Percentiles rank a stretch among this genome's conserved stretches.
phyloP scores from a whole-genome alignment of 2,888 invertebrate species.

The Flexamia atlantica region DNA sequence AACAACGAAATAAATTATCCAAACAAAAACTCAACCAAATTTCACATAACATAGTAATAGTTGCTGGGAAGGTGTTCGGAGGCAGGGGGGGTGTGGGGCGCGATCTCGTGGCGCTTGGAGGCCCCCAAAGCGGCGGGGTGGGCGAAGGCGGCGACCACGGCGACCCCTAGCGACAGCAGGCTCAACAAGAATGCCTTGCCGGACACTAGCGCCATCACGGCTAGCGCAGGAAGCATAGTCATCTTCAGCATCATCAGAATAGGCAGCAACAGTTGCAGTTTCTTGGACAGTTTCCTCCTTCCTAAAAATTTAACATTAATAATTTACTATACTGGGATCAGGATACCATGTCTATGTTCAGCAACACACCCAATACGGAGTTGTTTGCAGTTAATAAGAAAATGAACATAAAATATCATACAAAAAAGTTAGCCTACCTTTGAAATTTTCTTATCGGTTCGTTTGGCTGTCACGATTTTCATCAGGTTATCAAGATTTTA shows the following conservation, averaged over 20 bases:
- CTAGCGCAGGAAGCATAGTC: conserved; percentile 64
- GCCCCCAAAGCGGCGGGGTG: conserved; percentile 49
- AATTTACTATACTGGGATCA: conserved; percentile 20
- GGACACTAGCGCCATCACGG: conserved; percentile 67
- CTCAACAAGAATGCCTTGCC: conserved; percentile 66
- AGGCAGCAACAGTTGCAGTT: conserved; percentile 66
- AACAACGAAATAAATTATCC: background rate
- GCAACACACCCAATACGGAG: too few species aligned
- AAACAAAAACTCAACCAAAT: background rate
- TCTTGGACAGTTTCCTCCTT: conserved; percentile 43
- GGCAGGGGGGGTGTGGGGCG: background rate
- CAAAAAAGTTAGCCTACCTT: too few species aligned
- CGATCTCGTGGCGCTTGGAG: conserved; percentile 54
- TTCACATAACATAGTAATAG: conserved; percentile 51
- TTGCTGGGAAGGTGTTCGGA: conserved; percentile 3
- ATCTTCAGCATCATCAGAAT: conserved; percentile 67
- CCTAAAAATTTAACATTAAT: background rate
- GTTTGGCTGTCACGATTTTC: too few species aligned
- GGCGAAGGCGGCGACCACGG: conserved; percentile 54
- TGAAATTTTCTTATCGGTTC: too few species aligned
- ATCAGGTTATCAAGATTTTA: too few species aligned
- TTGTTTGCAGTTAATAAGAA: too few species aligned
- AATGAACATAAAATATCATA: too few species aligned
- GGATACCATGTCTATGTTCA: too few species aligned
- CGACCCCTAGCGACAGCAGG: conserved; percentile 61